These are phyloP conservation scores for Aphodius sticticus DNA, from an alignment of 2,888 invertebrate species.

Conservation along the genomic window DNA sequence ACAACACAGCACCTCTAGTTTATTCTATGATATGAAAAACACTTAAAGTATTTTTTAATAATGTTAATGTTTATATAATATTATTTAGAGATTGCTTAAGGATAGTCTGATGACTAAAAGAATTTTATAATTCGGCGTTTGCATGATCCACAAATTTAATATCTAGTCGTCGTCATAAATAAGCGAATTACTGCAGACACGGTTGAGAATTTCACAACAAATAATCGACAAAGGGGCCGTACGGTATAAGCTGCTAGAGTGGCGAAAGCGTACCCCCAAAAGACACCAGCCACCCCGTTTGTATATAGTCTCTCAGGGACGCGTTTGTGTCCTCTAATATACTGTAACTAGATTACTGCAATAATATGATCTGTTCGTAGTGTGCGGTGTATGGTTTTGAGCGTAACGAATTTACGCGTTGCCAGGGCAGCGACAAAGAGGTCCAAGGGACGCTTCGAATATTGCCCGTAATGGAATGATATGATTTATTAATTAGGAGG, in stretches of 20 bases:
- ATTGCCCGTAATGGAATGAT: slow-evolving; percentile 51
- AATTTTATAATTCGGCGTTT: too few species aligned
- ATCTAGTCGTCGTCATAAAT: background rate
- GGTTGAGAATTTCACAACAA: too few species aligned
- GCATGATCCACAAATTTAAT: background rate
- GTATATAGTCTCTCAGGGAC: background rate
- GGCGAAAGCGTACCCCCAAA: background rate
- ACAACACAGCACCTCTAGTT: too few species aligned
- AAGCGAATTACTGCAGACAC: background rate
- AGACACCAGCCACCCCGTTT: background rate
- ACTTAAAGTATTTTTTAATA: too few species aligned
- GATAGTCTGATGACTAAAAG: too few species aligned
- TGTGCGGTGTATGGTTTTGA: slow-evolving; percentile 40
- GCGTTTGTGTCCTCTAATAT: slow-evolving; percentile 41
- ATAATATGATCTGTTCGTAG: slow-evolving; percentile 53
- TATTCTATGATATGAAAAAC: too few species aligned
- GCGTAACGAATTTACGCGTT: slow-evolving; percentile 57
- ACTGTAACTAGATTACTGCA: slow-evolving; percentile 46
- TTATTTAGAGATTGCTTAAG: too few species aligned
- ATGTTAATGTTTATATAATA: too few species aligned
- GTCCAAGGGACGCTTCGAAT: slow-evolving; percentile 38
- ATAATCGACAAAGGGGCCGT: too few species aligned
- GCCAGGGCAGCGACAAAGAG: slow-evolving; percentile 42
- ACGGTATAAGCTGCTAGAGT: background rate
- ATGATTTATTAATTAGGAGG: slow-evolving; percentile 53